phyloP scores from a whole-genome alignment of 2,797 vertebrate species.

The Sebastes trivittatus region DNA sequence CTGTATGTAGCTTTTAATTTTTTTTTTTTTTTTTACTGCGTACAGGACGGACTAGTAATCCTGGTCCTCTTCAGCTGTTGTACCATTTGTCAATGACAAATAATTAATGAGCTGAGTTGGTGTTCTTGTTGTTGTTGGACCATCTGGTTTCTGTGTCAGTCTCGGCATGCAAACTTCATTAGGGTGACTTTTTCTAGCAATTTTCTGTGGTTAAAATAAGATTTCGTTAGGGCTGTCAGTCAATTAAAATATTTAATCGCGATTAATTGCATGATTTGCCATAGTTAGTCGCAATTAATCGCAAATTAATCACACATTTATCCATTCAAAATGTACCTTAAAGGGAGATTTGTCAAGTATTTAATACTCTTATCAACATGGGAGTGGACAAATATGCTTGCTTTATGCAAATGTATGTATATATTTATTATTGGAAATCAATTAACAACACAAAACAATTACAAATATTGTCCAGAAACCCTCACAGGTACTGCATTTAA shows the following conservation, averaged over 20 bases:
- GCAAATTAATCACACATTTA: no score
- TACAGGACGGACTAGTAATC: constrained; percentile 18
- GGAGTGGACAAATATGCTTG: no score
- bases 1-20: not conserved
- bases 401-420: no score
- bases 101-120: constrained; percentile 39
- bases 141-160: constrained; percentile 32
- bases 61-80: constrained; percentile 35
- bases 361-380: rapidly evolving
- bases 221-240: not conserved
- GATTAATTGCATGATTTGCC: no score
- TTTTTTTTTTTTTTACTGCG: not conserved
- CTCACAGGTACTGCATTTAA: no score
- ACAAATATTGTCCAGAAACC: no score
- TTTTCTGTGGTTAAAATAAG: not conserved
- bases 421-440: no score
- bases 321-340: no score
- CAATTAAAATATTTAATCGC: no score
- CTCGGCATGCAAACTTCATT: not conserved
- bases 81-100: constrained; percentile 35
- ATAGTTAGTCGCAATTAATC: no score
- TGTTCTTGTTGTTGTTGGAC: constrained; percentile 2
- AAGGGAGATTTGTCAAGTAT: no score
- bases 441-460: no score
- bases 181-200: not conserved